Evolutionary conservation across 2,113 vertebrate genomes (phyloP).

Genomic region (Sturnira hondurensis): DNA sequence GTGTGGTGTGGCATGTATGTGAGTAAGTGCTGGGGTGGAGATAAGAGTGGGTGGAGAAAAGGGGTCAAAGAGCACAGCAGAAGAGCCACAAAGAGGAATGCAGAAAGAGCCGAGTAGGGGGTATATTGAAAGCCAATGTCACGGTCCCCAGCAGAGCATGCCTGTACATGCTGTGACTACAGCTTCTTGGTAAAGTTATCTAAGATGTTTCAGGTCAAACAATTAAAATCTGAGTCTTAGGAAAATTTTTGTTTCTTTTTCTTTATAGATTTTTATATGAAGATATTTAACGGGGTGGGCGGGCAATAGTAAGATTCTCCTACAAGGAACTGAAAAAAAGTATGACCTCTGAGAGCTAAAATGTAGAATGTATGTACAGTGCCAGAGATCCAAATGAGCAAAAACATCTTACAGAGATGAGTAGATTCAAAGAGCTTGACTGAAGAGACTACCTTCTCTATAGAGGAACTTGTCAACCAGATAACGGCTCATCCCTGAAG

Average conservation of each 20-base stretch:
- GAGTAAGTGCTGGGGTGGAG: not conserved
- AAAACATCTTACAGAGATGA: not conserved
- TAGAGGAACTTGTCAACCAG: not conserved
- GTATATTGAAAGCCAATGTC: not conserved
- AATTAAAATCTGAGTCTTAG: not conserved
- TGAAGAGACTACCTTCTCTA: not conserved
- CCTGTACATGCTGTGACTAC: rapidly evolving
- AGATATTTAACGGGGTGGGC: not conserved
- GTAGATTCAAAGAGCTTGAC: not conserved
- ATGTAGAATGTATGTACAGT: not conserved
- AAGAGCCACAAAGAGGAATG: not conserved
- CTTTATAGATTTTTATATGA: not conserved
- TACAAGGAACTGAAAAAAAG: not conserved
- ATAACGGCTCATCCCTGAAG: not conserved
- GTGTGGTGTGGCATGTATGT: not conserved
- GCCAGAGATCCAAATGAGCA: not conserved
- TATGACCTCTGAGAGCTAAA: not conserved
- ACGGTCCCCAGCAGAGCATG: rapidly evolving
- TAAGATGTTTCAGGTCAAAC: not conserved
- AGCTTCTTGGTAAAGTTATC: not conserved
- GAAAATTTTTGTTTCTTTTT: not conserved
- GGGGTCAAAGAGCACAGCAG: not conserved
- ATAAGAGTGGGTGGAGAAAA: not conserved
- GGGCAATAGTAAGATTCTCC: not conserved
- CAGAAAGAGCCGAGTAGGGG: not conserved